phyloP scores from a whole-genome alignment of 2,797 vertebrate species.

The Chrosomus eos region DNA sequence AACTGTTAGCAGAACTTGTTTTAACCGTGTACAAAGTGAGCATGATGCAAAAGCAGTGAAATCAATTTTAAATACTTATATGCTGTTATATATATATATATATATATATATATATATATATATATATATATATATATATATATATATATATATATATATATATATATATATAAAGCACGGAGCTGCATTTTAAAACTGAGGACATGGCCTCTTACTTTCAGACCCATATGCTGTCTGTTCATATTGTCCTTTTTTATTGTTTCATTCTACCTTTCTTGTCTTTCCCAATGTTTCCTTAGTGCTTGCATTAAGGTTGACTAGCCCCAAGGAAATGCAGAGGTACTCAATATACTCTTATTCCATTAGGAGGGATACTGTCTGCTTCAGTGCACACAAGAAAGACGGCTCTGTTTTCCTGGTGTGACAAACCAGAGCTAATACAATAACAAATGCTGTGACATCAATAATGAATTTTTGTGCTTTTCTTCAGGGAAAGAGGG shows the following conservation, averaged over 20 bases:
- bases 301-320: constrained; percentile 61
- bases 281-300: constrained; percentile 44
- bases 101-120: no score
- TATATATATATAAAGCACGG: not conserved
- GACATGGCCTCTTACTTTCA: not conserved
- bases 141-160: no score
- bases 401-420: constrained; percentile 55
- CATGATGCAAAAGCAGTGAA: constrained; percentile 47
- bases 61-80: constrained; percentile 22
- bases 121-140: no score
- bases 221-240: not conserved
- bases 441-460: constrained; percentile 70
- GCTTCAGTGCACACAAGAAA: constrained; percentile 52
- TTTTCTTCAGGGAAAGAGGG: constrained; percentile 23
- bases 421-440: constrained; percentile 64
- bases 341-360: constrained; percentile 65
- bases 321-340: constrained; percentile 70
- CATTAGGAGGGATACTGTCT: constrained; percentile 64
- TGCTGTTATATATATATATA: not conserved
- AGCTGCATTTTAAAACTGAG: constrained; percentile 2
- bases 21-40: constrained; percentile 23
- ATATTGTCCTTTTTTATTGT: not conserved
- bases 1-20: constrained; percentile 36
- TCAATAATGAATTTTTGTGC: constrained; percentile 67
- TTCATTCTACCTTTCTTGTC: constrained; percentile 23